Conservation (phyloP, 2,797 vertebrate genomes). For the Anas capensis region DNA sequence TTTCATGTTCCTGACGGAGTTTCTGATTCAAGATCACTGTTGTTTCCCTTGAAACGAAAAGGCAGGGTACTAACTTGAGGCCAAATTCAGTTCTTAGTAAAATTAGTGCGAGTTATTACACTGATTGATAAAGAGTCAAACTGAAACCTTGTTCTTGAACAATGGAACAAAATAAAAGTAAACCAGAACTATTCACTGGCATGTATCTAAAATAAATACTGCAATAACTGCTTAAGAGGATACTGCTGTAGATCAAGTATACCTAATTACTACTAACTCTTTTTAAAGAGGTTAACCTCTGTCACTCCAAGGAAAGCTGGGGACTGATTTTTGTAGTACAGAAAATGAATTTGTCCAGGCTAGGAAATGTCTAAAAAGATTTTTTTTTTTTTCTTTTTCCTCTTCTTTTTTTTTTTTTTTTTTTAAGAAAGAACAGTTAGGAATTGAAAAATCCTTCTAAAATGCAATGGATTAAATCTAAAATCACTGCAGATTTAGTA, state of each 20-base stretch:
- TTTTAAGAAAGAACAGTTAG: slow-evolving; percentile 48
- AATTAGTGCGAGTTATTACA: not conserved
- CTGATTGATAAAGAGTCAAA: not conserved
- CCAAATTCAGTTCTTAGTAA: not conserved
- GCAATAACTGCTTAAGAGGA: not conserved
- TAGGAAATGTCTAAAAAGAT: slow-evolving; percentile 58
- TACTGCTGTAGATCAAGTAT: not conserved
- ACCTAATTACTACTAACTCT: not conserved
- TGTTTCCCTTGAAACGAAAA: not conserved
- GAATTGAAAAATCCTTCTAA: slow-evolving; percentile 60
- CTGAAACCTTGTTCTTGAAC: not conserved
- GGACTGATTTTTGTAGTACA: slow-evolving; percentile 22
- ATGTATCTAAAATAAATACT: not conserved
- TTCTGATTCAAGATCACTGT: not conserved
- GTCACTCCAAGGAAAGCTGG: slow-evolving; percentile 29
- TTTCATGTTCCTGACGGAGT: not conserved
- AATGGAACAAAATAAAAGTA: not conserved
- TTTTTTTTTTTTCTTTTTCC: not conserved
- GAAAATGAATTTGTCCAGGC: slow-evolving; percentile 42
- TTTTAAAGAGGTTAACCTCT: slow-evolving; percentile 3
- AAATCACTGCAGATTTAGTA: slow-evolving; percentile 47
- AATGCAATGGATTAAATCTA: slow-evolving; percentile 56
- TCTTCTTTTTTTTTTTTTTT: not conserved
- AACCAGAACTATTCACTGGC: not conserved
- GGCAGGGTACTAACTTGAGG: not conserved